Base-by-base conservation (phyloP, 2,888 invertebrate genomes). In the Dicyrtomina minuta region DNA sequence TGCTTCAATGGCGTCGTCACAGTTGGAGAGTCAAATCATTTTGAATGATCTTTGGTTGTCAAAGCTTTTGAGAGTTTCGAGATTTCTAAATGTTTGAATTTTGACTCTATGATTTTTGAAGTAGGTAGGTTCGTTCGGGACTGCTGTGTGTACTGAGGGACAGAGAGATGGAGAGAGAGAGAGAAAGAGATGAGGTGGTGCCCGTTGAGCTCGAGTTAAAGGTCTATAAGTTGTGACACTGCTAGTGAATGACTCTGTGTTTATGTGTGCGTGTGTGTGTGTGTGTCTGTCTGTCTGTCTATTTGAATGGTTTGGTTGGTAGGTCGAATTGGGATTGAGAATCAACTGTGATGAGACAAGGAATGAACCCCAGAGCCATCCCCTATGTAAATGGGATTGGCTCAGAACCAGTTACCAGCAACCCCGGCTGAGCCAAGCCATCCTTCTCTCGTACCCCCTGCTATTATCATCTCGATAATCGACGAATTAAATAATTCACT, bases 311-410 rank as follows among this genome's bases (percentile, higher is more conserved):
- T 17, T 10, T n/a, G 17, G 41, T n/a, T 2, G 59, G 59, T 41
- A 59, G 59, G 33, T n/a, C 41, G 17, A 59, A 41, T 22, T 41
- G 41, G 20, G 59, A 41, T 39, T 59, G 33, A 41, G 20, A 33
- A 39, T 43, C 51, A 20, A 51, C 51, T 61, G 46, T 41, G 43
- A 13, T 27, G 15, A 62, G 46, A 46, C 62, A 27, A 17, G 33
- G 24, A 62, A 44, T 22, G 44, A 46, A 62, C 62, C 62, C 62
- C 62, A 67, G 58, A 59, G 66, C 70, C 73, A 73, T 71, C 73
- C 73, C 73, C 72, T 72, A 70, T 68, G 70, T 69, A 66, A 67
- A 67, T 69, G 49, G 68, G 73, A 73, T 73, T 73, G 73, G 73
- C 56, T 62, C 33, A 64, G 46, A 65, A 59, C 61, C 13, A 49